Evolutionary conservation across 2,113 vertebrate species (phyloP).

Genomic region (Ophthalmolycus amberensis): DNA sequence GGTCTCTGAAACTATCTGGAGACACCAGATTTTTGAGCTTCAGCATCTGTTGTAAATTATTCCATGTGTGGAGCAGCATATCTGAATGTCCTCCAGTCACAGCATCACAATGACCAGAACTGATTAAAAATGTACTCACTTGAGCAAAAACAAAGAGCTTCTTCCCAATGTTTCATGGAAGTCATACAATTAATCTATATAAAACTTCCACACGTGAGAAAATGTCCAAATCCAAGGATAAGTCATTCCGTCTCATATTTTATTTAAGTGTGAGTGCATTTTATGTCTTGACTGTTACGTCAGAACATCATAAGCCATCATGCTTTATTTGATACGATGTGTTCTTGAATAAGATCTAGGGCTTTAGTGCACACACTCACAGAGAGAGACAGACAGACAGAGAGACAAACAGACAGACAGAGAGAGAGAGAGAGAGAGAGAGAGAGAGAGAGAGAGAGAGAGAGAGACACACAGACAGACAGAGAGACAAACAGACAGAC

Average conservation of each 20-base stretch:
- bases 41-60: not conserved
- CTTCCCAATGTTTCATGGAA: not conserved
- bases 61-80: not conserved
- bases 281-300: not conserved
- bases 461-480: not conserved
- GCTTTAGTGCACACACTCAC: not conserved
- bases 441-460: not conserved
- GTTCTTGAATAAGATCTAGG: not conserved
- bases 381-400: not conserved
- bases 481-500: no score
- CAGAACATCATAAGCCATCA: not conserved
- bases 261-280: slow-evolving; percentile 1
- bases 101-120: not conserved
- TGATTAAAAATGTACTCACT: not conserved
- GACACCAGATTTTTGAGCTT: not conserved
- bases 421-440: no score
- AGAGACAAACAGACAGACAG: not conserved
- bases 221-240: not conserved
- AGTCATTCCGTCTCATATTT: not conserved
- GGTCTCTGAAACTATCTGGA: not conserved
- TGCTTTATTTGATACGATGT: not conserved
- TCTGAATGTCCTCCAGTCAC: not conserved
- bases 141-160: not conserved
- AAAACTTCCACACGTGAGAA: not conserved
- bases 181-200: not conserved